Conservation (phyloP, 2,113 vertebrate species). For the Antennarius striatus region DNA sequence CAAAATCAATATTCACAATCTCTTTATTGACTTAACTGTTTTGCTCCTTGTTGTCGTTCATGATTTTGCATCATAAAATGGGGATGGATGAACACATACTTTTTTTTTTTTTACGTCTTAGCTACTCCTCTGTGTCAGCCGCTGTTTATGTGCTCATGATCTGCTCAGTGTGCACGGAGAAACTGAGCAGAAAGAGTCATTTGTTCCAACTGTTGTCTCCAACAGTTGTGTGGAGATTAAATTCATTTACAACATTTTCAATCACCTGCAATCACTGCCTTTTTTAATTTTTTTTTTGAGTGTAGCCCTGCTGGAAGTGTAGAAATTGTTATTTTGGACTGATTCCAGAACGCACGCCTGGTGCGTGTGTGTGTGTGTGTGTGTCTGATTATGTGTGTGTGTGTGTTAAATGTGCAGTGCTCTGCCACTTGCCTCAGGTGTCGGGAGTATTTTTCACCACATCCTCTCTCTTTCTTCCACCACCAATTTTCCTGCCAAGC, state of each 20-base stretch:
- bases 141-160: slow-evolving; percentile 28
- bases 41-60: slow-evolving; percentile 46
- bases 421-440: slow-evolving; percentile 68
- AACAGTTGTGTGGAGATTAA: slow-evolving; percentile 47
- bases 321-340: slow-evolving; percentile 45
- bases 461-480: slow-evolving; percentile 69
- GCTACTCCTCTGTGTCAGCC: slow-evolving; percentile 4
- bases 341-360: slow-evolving; percentile 29
- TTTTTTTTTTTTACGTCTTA: slow-evolving; percentile 14
- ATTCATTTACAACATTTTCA: slow-evolving; percentile 49
- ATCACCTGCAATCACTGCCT: slow-evolving; percentile 34
- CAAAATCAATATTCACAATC: slow-evolving; percentile 60
- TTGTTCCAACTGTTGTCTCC: slow-evolving; percentile 52
- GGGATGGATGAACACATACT: slow-evolving; percentile 15
- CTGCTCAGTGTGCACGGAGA: slow-evolving; percentile 15
- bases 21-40: slow-evolving; percentile 68
- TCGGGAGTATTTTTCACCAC: slow-evolving; percentile 65
- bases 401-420: slow-evolving; percentile 47
- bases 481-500: slow-evolving; percentile 75
- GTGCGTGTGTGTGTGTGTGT: slow-evolving; percentile 4
- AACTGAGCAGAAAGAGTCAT: slow-evolving; percentile 23
- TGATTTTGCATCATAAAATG: slow-evolving; percentile 54
- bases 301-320: slow-evolving; percentile 28
- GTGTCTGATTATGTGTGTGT: slow-evolving; percentile 37
- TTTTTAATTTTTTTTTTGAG: slow-evolving; percentile 33